A percentile compares a stretch with the other conserved stretches of the same genome.
phyloP scores from a whole-genome alignment of 2,888 invertebrate genomes.

The Endomychus coccineus region DNA sequence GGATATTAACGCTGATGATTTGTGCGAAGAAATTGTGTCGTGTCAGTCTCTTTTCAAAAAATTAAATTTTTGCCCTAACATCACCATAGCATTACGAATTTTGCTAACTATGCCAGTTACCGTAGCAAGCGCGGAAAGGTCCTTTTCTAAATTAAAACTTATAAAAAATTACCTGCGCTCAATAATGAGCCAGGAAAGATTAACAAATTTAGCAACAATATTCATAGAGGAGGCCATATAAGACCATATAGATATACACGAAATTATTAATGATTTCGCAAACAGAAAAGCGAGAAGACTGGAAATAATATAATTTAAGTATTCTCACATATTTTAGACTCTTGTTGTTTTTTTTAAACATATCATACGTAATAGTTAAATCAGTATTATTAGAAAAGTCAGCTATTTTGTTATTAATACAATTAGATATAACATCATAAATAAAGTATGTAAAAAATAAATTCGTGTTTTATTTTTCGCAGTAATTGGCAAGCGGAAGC shows the following conservation, averaged over 20 bases:
- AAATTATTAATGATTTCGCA: slow-evolving; percentile 20
- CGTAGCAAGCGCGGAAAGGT: slow-evolving; percentile 16
- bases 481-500: slow-evolving; percentile 16
- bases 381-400: too few relatives aligned
- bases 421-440: slow-evolving; percentile 5
- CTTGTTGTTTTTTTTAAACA: slow-evolving; percentile 13
- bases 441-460: too few relatives aligned
- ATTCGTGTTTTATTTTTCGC: slow-evolving; percentile 17
- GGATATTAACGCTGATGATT: slow-evolving; percentile 21
- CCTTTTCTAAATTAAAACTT: slow-evolving; percentile 17
- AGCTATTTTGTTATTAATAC: slow-evolving; percentile 10
- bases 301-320: slow-evolving; percentile 17
- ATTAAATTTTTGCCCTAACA: slow-evolving; percentile 14
- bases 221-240: slow-evolving; percentile 19
- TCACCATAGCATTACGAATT: slow-evolving; percentile 15
- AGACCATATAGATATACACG: slow-evolving; percentile 17
- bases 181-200: slow-evolving; percentile 17
- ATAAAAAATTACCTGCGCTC: slow-evolving; percentile 13
- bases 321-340: slow-evolving; percentile 14
- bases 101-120: slow-evolving; percentile 16
- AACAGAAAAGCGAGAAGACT: slow-evolving; percentile 17
- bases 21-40: slow-evolving; percentile 21
- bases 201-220: slow-evolving; percentile 22
- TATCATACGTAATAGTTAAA: too few relatives aligned
- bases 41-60: slow-evolving; percentile 20